A percentile compares a stretch with the other conserved stretches of the same genome.
phyloP scores from a whole-genome alignment of 2,113 vertebrate species.

The Cardinalis cardinalis region DNA sequence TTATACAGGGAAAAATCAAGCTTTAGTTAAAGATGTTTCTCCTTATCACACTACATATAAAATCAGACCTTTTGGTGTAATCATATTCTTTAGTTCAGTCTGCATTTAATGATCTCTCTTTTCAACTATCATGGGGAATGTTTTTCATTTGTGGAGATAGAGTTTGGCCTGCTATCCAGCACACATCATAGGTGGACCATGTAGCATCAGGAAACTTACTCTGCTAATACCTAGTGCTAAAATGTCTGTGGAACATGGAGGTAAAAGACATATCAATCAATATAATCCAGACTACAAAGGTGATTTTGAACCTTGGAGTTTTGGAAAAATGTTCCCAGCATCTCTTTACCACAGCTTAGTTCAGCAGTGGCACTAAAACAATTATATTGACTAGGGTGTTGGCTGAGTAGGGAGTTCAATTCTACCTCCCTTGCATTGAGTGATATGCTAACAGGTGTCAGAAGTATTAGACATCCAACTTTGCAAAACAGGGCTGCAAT shows the following conservation, averaged over 20 bases:
- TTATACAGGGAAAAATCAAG: background rate
- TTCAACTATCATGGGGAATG: background rate
- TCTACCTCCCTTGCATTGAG: background rate
- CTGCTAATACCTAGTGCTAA: background rate
- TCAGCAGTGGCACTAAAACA: background rate
- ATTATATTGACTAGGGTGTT: background rate
- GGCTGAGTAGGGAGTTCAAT: background rate
- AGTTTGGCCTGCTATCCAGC: background rate
- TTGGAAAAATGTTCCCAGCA: background rate
- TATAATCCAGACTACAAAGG: background rate
- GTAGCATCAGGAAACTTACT: background rate
- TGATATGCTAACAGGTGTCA: background rate
- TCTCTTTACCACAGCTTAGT: background rate
- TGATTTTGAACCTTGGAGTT: background rate
- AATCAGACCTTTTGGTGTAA: background rate
- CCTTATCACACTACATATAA: background rate
- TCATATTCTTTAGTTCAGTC: background rate
- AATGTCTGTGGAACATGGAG: background rate
- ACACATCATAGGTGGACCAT: background rate
- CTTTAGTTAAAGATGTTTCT: background rate
- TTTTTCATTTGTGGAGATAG: background rate
- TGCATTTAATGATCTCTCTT: background rate
- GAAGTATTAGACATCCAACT: background rate
- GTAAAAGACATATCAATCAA: background rate
- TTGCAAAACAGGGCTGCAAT: background rate